Conservation (phyloP, 2,888 invertebrate genomes). For the Tetanocera ferruginea region DNA sequence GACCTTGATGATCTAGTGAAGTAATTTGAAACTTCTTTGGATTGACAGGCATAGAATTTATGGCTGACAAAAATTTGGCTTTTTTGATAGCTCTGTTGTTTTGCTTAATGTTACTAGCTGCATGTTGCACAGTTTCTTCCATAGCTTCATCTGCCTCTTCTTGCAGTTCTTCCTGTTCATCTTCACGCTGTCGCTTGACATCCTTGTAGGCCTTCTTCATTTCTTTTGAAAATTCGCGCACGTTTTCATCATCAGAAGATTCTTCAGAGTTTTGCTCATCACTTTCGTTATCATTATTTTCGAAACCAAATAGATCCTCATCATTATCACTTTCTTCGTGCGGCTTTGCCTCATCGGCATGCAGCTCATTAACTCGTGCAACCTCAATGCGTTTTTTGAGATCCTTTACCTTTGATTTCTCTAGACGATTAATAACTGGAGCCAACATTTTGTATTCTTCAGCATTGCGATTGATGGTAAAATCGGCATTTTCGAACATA, state of each 20-base stretch:
- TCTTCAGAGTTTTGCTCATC: slow-evolving; percentile 71
- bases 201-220: slow-evolving; percentile 78
- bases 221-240: slow-evolving; percentile 83
- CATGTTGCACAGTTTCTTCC: not conserved
- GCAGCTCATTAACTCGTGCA: slow-evolving; percentile 72
- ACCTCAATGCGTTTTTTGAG: slow-evolving; percentile 73
- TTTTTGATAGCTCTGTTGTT: too few relatives aligned
- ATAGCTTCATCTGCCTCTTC: slow-evolving; percentile 58
- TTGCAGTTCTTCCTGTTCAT: slow-evolving; percentile 60
- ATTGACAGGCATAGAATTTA: not conserved
- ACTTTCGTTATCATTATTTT: slow-evolving; percentile 62
- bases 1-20: slow-evolving; percentile 75
- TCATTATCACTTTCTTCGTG: slow-evolving; percentile 68
- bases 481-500: slow-evolving; percentile 93
- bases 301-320: slow-evolving; percentile 67
- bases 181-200: slow-evolving; percentile 66
- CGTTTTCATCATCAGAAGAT: slow-evolving; percentile 83
- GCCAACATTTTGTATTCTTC: slow-evolving; percentile 91
- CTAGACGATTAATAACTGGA: slow-evolving; percentile 87
- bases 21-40: slow-evolving; percentile 72
- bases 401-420: slow-evolving; percentile 78
- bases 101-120: too few relatives aligned
- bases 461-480: slow-evolving; percentile 87
- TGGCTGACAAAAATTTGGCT: not conserved
- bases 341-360: slow-evolving; percentile 63